Percentiles rank a stretch among this genome's conserved stretches.
These are phyloP conservation scores for Ginglymostoma cirratum DNA, from an alignment of 2,113 vertebrate genomes.

Conservation along the genomic window DNA sequence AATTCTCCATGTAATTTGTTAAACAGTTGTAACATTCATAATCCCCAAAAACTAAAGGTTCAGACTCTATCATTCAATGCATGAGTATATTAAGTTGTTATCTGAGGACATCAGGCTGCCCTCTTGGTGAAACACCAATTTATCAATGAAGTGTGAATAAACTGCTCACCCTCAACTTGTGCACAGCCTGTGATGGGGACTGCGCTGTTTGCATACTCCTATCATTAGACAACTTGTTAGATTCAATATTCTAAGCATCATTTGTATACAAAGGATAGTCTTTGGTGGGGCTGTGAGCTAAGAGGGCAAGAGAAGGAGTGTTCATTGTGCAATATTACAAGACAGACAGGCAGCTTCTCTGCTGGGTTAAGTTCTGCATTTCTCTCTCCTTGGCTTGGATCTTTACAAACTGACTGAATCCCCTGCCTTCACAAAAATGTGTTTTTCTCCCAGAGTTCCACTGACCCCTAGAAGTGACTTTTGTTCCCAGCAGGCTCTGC, in stretches of 20 bases:
- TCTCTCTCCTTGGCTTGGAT: not conserved
- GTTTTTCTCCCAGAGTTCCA: not conserved
- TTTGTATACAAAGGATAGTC: not conserved
- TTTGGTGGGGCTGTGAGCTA: not conserved
- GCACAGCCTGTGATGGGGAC: not conserved
- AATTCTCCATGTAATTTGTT: not conserved
- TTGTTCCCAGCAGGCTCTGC: not conserved
- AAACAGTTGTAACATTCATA: not conserved
- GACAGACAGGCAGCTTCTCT: not conserved
- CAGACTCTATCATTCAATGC: not conserved
- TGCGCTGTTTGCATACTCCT: not conserved
- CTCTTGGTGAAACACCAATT: not conserved
- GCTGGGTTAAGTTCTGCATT: not conserved
- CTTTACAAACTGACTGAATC: not conserved
- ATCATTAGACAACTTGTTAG: not conserved
- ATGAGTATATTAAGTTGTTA: not conserved
- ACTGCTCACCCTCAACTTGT: not conserved
- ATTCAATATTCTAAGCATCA: not conserved
- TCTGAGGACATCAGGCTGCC: not conserved
- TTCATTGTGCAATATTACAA: not conserved
- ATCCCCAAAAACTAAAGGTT: not conserved
- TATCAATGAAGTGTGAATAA: not conserved
- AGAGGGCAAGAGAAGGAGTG: not conserved
- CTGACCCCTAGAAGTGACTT: not conserved
- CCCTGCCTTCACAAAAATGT: no score